Evolutionary conservation across 2,888 invertebrate genomes (phyloP), one percentile per base, ranked within the genome.

Genomic region (Erynnis tages): DNA sequence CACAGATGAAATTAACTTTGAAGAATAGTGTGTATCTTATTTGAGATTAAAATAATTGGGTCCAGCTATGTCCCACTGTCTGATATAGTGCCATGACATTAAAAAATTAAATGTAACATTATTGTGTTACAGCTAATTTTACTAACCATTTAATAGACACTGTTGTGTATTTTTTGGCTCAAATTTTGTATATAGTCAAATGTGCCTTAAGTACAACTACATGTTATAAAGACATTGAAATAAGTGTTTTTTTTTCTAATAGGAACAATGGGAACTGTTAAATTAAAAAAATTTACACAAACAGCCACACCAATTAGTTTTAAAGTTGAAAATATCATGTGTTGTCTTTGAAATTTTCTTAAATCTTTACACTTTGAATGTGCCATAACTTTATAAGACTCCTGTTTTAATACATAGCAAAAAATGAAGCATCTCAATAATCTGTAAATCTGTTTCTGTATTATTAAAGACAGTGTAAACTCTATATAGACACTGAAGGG

Each of bases 31-130:
- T 52, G 54, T 53, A 35, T 52, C 46, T 59, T 55, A 50, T 52
- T 60, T 61, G 58, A 65, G 61, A 60, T 61, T 59, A 58, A 46
- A 60, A 53, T 58, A 21, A 44, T 44, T 58, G 57, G 56, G 60
- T n/a, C 10, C 35, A 19, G 21, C 17, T n/a, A 55, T 58, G 55
- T 54, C 60, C 64, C 59, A 63, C 57, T 62, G 67, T 69, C 66
- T 65, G 61, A 61, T 66, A 37, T 59, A 61, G 70, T 71, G 70
- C 70, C 70, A 71, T 69, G 64, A 66, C 61, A 57, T 59, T 56
- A 48, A 52, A 48, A 52, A 48, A 41, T 47, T 55, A 49, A 48
- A 53, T 47, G 38, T 53, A 49, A 53, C 50, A 58, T 52, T 44
- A 14, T 38, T 35, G 35, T 35, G 35, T 35, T 35, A 35, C 16